Percentiles rank a stretch among this genome's conserved stretches.
These are phyloP conservation scores for Cololabis saira DNA, from an alignment of 2,113 vertebrate species.

Conservation along the genomic window DNA sequence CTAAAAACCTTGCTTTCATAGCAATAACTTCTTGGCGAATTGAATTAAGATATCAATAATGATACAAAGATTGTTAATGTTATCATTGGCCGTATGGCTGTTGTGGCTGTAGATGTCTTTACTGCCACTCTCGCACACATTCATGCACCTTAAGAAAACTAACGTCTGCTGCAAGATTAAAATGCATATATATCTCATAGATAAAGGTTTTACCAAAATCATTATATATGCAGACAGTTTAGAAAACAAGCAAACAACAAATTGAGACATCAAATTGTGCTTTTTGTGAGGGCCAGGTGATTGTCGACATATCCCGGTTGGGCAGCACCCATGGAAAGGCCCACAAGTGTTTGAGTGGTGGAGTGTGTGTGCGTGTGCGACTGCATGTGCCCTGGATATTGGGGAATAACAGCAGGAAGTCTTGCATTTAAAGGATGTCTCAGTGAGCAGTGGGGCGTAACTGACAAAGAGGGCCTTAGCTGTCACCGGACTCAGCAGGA, in stretches of 20 bases:
- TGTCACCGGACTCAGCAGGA: slow-evolving; percentile 66
- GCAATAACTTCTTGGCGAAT: slow-evolving; percentile 8
- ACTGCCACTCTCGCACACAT: too few relatives aligned
- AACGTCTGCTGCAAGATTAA: too few relatives aligned
- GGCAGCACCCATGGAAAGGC: slow-evolving; percentile 65
- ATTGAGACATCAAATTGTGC: slow-evolving; percentile 71
- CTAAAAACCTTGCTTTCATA: slow-evolving; percentile 4
- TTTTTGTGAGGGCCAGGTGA: slow-evolving; percentile 64
- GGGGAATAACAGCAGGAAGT: slow-evolving; percentile 63
- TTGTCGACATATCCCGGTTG: slow-evolving; percentile 68
- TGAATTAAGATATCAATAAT: slow-evolving; percentile 24
- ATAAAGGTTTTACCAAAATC: too few relatives aligned
- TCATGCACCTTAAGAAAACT: too few relatives aligned
- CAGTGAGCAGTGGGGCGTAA: slow-evolving; percentile 74
- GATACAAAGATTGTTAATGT: too few relatives aligned
- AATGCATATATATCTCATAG: not conserved
- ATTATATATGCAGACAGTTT: too few relatives aligned
- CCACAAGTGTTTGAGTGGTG: slow-evolving; percentile 36
- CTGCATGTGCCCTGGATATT: slow-evolving; percentile 54
- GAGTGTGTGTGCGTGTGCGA: slow-evolving; percentile 7
- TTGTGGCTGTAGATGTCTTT: too few relatives aligned
- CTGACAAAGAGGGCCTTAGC: slow-evolving; percentile 73
- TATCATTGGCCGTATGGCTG: too few relatives aligned
- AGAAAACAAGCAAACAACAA: too few relatives aligned
- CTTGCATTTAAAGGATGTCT: slow-evolving; percentile 77